phyloP scores from a whole-genome alignment of 2,797 vertebrate genomes.

The Chelidonichthys spinosus region DNA sequence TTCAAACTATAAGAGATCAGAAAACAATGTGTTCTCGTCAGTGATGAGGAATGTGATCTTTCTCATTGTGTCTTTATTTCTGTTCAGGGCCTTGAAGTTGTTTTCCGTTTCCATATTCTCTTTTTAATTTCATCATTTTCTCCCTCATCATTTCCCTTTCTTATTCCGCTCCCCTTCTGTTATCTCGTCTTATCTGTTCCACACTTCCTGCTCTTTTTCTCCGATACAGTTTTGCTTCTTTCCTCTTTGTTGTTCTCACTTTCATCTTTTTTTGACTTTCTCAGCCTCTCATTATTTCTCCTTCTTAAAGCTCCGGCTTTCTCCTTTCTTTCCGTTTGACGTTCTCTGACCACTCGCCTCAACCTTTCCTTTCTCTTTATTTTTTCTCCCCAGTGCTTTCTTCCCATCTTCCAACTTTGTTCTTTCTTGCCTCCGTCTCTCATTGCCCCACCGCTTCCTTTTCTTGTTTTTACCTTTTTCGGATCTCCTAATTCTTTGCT shows the following conservation, averaged over 20 bases:
- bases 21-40: no score
- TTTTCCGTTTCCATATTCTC: neutral
- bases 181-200: neutral
- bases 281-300: neutral
- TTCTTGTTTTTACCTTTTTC: neutral
- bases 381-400: neutral
- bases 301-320: neutral
- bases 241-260: neutral
- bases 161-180: neutral
- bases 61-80: neutral
- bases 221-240: neutral
- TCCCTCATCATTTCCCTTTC: neutral
- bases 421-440: neutral
- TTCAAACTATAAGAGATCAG: no score
- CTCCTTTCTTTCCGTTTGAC: neutral
- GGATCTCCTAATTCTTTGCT: neutral
- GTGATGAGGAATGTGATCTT: neutral
- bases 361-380: neutral
- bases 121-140: slow-evolving; percentile 7
- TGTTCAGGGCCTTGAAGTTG: neutral
- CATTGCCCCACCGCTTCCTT: neutral
- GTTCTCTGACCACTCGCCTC: neutral
- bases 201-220: neutral
- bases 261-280: neutral
- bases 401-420: neutral